Conservation (phyloP, 2,113 vertebrate species). For the Thalassoma bifasciatum region DNA sequence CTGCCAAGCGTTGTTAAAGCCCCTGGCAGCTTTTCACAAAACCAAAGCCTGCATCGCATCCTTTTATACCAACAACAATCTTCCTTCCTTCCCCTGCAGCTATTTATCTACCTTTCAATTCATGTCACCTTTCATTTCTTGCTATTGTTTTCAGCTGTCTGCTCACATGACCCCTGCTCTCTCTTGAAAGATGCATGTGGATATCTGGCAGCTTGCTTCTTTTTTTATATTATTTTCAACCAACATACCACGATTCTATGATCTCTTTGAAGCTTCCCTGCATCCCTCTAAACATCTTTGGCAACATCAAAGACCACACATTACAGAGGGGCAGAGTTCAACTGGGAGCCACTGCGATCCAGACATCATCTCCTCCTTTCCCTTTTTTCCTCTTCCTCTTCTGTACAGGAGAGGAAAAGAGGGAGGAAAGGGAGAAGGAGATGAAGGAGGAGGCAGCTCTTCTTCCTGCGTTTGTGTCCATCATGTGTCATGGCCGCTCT, state of each 20-base stretch:
- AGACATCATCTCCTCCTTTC: constrained; percentile 20
- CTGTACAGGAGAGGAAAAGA: constrained; percentile 54
- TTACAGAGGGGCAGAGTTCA: constrained; percentile 60
- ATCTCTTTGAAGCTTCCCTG: constrained; percentile 54
- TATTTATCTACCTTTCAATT: constrained; percentile 78
- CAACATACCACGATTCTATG: constrained; percentile 50
- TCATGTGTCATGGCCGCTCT: constrained; percentile 82
- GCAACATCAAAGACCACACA: constrained; percentile 52
- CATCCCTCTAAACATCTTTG: constrained; percentile 46
- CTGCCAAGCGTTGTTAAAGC: constrained; percentile 66
- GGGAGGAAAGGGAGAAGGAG: constrained; percentile 4
- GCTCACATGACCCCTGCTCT: constrained; percentile 58
- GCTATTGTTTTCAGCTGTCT: constrained; percentile 75
- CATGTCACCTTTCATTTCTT: constrained; percentile 78
- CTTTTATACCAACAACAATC: constrained; percentile 75
- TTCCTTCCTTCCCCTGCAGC: constrained; percentile 73
- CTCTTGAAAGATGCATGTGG: constrained; percentile 73
- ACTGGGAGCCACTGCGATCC: constrained; percentile 33
- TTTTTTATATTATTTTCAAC: neutral
- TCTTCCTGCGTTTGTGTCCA: constrained; percentile 76
- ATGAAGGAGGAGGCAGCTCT: constrained; percentile 45
- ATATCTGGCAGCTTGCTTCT: constrained; percentile 62
- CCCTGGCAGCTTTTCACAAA: constrained; percentile 58
- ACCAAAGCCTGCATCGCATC: constrained; percentile 58
- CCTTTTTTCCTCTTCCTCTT: constrained; percentile 20